Percentiles rank a stretch among this genome's conserved stretches.
phyloP scores from a whole-genome alignment of 2,888 invertebrate species.

The Salpingus planirostris region DNA sequence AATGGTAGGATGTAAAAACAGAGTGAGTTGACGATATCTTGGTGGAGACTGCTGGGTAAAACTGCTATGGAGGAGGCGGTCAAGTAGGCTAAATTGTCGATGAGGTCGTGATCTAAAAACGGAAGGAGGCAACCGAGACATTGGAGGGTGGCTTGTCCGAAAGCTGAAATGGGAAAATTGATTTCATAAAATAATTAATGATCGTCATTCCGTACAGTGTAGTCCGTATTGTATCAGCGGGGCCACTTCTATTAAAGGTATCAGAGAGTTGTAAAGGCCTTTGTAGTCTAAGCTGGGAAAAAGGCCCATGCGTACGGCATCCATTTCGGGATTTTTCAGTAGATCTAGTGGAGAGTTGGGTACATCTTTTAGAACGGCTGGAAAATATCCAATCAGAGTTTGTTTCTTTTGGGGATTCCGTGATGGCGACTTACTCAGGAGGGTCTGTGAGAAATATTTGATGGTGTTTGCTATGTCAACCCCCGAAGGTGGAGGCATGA shows the following conservation, averaged over 20 bases:
- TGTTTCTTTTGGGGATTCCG: too few relatives aligned
- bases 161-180: slow-evolving; percentile 61
- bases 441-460: slow-evolving; percentile 95
- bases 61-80: slow-evolving; percentile 91
- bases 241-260: slow-evolving; percentile 87
- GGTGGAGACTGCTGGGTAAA: slow-evolving; percentile 82
- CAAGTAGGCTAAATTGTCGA: slow-evolving; percentile 91
- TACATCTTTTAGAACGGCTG: slow-evolving; percentile 94
- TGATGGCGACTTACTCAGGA: slow-evolving; percentile 91
- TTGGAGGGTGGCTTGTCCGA: slow-evolving; percentile 89
- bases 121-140: slow-evolving; percentile 91
- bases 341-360: slow-evolving; percentile 87
- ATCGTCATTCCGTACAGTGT: slow-evolving; percentile 60
- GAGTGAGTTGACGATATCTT: slow-evolving; percentile 88
- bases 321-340: slow-evolving; percentile 79
- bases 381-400: slow-evolving; percentile 18
- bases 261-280: slow-evolving; percentile 86
- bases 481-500: slow-evolving; percentile 87
- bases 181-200: slow-evolving; percentile 3
- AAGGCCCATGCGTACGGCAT: slow-evolving; percentile 76
- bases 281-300: slow-evolving; percentile 97
- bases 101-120: slow-evolving; percentile 91
- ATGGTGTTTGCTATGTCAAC: slow-evolving; percentile 95
- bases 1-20: slow-evolving; percentile 95
- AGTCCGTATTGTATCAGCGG: slow-evolving; percentile 84